phyloP scores from a whole-genome alignment of 2,113 vertebrate genomes.

The Prolemur simus region DNA sequence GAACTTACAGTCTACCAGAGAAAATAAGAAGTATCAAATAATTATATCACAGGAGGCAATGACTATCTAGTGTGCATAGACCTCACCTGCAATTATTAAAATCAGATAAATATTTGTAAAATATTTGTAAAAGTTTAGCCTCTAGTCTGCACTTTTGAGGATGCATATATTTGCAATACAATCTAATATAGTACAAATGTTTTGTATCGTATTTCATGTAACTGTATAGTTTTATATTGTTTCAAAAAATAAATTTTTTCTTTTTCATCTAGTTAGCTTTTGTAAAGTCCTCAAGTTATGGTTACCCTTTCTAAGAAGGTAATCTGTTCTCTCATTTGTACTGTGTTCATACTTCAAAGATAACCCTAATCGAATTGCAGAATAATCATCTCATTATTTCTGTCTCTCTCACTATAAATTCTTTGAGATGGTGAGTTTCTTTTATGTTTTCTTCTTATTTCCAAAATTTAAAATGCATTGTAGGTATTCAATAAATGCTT shows the following conservation, averaged over 20 bases:
- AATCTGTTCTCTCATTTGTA: neutral
- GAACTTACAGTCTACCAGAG: neutral
- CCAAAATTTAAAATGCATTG: neutral
- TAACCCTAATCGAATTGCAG: neutral
- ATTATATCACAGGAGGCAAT: neutral
- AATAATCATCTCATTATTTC: neutral
- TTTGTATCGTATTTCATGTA: neutral
- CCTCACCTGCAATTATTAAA: neutral
- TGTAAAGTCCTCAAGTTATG: neutral
- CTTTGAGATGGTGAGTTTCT: neutral
- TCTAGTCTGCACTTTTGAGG: neutral
- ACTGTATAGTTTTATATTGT: neutral
- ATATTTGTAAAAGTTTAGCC: neutral
- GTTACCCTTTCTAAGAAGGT: neutral
- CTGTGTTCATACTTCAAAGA: neutral
- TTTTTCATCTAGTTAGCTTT: neutral
- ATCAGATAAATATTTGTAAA: neutral
- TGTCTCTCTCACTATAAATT: neutral
- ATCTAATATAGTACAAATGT: neutral
- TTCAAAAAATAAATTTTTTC: neutral
- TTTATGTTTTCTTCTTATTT: neutral
- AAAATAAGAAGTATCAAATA: neutral
- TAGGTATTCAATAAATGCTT: neutral
- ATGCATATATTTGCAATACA: neutral
- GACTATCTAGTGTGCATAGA: fast-evolving